These are phyloP conservation scores for Rhinopithecus roxellana DNA, from an alignment of 2,113 vertebrate genomes.

Conservation along the genomic window DNA sequence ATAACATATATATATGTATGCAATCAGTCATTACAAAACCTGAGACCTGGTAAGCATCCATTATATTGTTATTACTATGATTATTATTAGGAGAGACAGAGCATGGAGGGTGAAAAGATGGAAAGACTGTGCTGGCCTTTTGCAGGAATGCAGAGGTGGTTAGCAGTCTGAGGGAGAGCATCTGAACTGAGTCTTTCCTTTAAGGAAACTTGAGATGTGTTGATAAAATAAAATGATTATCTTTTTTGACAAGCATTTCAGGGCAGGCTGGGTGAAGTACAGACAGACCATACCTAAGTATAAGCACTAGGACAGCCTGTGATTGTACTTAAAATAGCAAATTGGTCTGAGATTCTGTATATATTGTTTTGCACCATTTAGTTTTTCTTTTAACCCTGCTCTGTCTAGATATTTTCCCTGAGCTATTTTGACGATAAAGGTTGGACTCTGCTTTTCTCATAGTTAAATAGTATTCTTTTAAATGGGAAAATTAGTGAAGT, in stretches of 20 bases:
- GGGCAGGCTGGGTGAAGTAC: not conserved
- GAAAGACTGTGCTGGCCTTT: not conserved
- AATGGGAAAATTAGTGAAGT: not conserved
- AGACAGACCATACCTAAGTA: not conserved
- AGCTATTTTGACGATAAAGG: not conserved
- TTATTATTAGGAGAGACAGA: not conserved
- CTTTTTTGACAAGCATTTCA: conserved; percentile 30
- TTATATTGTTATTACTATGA: not conserved
- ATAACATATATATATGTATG: not conserved
- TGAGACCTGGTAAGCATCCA: not conserved
- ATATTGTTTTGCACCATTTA: not conserved
- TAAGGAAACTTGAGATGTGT: not conserved
- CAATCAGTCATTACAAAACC: not conserved
- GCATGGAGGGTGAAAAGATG: not conserved
- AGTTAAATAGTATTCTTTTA: conserved; percentile 2
- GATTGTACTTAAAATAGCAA: not conserved
- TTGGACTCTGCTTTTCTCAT: not conserved
- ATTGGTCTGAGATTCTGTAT: not conserved
- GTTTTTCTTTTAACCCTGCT: not conserved
- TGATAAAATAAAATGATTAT: conserved; percentile 23
- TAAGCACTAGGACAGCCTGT: not conserved
- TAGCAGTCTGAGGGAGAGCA: not conserved
- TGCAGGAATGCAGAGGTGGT: not conserved
- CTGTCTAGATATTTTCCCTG: not conserved
- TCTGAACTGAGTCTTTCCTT: not conserved